Percentiles rank a stretch among this genome's conserved stretches.
Evolutionary conservation across 2,797 vertebrate genomes (phyloP).

Genomic region (Enteromius afrohamiltoni): DNA sequence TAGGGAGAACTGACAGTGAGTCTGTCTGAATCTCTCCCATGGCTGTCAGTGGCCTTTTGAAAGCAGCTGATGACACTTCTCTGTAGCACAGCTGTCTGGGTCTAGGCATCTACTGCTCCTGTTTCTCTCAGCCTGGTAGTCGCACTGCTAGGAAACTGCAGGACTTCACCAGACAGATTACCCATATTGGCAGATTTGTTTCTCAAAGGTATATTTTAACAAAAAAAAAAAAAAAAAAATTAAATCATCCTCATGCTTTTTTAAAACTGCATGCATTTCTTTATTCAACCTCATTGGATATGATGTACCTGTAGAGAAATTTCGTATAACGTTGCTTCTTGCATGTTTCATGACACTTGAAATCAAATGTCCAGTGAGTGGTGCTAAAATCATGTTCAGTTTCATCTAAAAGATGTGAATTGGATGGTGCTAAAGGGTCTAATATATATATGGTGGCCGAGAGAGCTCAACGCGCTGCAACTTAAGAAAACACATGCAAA

Average conservation of each 20-base stretch:
- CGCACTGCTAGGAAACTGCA: neutral
- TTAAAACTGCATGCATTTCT: neutral
- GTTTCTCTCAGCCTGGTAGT: slow-evolving; percentile 15
- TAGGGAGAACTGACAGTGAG: slow-evolving; percentile 35
- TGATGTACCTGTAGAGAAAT: neutral
- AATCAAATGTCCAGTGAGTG: neutral
- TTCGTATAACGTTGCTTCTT: neutral
- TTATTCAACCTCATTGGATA: neutral
- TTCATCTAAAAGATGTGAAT: neutral
- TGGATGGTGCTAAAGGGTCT: neutral
- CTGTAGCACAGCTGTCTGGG: slow-evolving; percentile 22
- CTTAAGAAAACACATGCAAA: no score
- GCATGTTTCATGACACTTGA: neutral
- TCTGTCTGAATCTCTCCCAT: slow-evolving; percentile 50
- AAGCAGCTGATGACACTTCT: slow-evolving; percentile 45
- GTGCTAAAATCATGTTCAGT: neutral
- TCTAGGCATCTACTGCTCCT: slow-evolving; percentile 20
- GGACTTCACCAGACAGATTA: neutral
- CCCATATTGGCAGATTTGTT: neutral
- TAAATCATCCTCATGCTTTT: neutral
- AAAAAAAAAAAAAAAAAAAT: neutral
- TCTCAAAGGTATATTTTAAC: neutral
- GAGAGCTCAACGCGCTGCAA: no score
- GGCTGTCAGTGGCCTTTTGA: slow-evolving; percentile 45
- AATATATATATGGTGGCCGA: no score